These are phyloP conservation scores for Arion vulgaris DNA, from an alignment of 1,140 invertebrate species.

Conservation along the genomic window DNA sequence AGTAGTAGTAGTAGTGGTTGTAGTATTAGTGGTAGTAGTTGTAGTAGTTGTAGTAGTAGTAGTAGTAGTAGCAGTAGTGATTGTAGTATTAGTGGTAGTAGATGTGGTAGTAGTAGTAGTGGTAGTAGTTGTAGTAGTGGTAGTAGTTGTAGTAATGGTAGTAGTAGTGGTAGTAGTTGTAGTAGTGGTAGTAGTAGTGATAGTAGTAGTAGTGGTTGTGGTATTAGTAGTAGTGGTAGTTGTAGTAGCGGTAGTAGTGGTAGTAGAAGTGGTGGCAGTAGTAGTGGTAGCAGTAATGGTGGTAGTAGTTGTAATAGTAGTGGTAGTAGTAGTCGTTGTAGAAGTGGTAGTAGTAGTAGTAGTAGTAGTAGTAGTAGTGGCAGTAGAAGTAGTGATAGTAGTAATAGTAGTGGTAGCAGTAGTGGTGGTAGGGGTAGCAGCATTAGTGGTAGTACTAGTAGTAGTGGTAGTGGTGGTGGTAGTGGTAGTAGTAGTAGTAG, in stretches of 20 bases:
- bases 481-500: constrained; percentile 29
- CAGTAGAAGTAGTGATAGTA: constrained; percentile 20
- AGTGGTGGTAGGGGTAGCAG: not conserved
- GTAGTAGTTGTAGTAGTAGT: not conserved
- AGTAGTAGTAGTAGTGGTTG: constrained; percentile 9
- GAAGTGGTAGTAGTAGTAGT: constrained; percentile 21
- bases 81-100: not conserved
- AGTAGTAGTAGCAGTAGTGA: not conserved
- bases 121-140: not conserved
- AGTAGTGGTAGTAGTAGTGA: not conserved
- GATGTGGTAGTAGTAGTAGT: not conserved
- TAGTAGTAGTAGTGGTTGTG: not conserved
- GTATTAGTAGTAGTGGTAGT: not conserved
- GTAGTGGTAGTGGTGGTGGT: constrained; percentile 9
- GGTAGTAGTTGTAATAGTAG: constrained; percentile 18
- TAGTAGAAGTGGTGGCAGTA: constrained; percentile 6
- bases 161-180: not conserved
- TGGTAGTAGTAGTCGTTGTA: constrained; percentile 16
- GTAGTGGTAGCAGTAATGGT: not conserved
- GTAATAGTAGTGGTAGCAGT: constrained; percentile 21
- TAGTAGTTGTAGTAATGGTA: not conserved
- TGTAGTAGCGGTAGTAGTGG: constrained; percentile 9
- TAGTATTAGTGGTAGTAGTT: constrained; percentile 7
- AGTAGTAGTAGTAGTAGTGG: constrained; percentile 17
- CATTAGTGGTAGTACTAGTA: not conserved